Evolutionary conservation across 2,113 vertebrate genomes (phyloP).

Genomic region (Atrichornis clamosus): DNA sequence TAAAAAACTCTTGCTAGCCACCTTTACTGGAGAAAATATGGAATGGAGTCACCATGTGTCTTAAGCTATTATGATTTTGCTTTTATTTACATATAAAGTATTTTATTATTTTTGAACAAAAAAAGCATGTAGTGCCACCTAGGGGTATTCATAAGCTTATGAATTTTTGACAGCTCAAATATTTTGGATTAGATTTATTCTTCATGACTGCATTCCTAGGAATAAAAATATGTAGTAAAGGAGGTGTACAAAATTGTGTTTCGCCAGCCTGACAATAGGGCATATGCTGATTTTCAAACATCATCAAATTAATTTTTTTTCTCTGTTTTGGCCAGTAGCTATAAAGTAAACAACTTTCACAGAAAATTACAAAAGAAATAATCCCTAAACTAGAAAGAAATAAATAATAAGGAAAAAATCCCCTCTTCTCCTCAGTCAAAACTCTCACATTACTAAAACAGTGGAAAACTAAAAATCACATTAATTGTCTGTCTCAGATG

Average conservation of each 20-base stretch:
- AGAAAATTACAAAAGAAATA: not conserved
- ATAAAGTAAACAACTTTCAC: not conserved
- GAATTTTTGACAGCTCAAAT: not conserved
- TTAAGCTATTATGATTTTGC: not conserved
- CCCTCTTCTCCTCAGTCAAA: not conserved
- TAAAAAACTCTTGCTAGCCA: not conserved
- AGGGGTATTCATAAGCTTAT: not conserved
- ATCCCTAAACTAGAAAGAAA: not conserved
- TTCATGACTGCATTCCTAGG: not conserved
- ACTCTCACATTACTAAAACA: not conserved
- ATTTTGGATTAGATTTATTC: not conserved
- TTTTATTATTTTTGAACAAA: not conserved
- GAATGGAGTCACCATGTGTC: not conserved
- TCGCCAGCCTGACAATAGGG: not conserved
- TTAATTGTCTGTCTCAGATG: not conserved
- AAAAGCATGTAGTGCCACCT: conserved; percentile 46
- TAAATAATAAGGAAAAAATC: accelerated
- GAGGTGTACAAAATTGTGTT: not conserved
- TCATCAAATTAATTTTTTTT: not conserved
- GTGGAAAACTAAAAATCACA: not conserved
- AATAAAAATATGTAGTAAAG: not conserved
- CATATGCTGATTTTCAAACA: not conserved
- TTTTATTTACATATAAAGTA: not conserved
- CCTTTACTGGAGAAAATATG: not conserved
- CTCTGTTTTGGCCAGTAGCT: not conserved